Conservation (phyloP, 1,140 invertebrate species). For the Aphaenogaster rudis region DNA sequence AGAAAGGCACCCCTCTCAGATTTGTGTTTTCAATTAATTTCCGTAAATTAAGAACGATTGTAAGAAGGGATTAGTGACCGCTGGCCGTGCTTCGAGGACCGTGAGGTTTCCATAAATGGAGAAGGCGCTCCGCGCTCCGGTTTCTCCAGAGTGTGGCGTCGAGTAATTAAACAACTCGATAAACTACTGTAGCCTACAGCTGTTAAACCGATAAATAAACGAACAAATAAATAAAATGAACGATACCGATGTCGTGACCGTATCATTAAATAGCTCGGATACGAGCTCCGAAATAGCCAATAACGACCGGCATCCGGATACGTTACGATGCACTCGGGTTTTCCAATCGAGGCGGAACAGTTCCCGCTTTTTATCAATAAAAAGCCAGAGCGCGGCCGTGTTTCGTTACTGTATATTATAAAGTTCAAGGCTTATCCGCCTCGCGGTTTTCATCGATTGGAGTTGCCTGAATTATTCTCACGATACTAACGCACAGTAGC, state of each 20-base stretch:
- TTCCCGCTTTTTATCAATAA: slow-evolving; percentile 48
- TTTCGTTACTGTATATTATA: slow-evolving; percentile 33
- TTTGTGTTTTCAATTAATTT: slow-evolving; percentile 86
- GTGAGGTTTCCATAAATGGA: slow-evolving; percentile 33
- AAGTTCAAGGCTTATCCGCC: slow-evolving; percentile 54
- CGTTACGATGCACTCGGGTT: slow-evolving; percentile 30
- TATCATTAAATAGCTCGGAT: slow-evolving; percentile 1
- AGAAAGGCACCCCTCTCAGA: slow-evolving; percentile 80
- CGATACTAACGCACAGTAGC: slow-evolving; percentile 23
- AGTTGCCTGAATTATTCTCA: slow-evolving; percentile 59
- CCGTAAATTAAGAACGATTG: slow-evolving; percentile 83
- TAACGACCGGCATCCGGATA: slow-evolving; percentile 16
- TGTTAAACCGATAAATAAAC: slow-evolving; percentile 16
- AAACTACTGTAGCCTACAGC: neutral
- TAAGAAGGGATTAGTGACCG: slow-evolving; percentile 74
- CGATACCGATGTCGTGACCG: neutral
- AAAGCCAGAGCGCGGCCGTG: neutral
- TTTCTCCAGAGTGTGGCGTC: neutral
- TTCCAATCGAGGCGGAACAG: slow-evolving; percentile 35
- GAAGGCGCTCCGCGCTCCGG: slow-evolving; percentile 5
- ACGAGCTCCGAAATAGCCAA: slow-evolving; percentile 7
- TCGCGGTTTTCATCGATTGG: slow-evolving; percentile 54
- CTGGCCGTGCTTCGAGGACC: slow-evolving; percentile 74
- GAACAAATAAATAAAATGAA: slow-evolving; percentile 23
- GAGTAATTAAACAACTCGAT: slow-evolving; percentile 54